Evolutionary conservation across 2,888 invertebrate species (phyloP), one percentile per base, ranked within the genome.

Genomic region (Disparrhopalites patrizii): DNA sequence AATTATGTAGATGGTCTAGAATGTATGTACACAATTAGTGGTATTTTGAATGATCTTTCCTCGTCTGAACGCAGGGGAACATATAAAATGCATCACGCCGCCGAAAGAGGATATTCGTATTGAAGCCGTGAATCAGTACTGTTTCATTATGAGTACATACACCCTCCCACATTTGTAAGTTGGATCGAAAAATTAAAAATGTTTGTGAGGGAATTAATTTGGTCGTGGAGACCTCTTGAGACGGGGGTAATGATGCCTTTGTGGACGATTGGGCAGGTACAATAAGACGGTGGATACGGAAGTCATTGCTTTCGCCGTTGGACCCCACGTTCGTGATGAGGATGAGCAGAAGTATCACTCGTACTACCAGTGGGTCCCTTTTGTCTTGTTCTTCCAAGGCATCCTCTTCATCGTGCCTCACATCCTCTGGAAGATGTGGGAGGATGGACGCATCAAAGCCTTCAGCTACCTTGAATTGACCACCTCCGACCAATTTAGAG

Each of bases 311-410:
- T 77, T 76, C 1, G 79, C 78, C 3, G 76, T 79, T 10, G 78
- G 78, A 15, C 74, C 75, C 0, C 76, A 76, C 58, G 40, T 57
- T 25, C 68, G 58, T 1, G 73, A 75, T 10, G 69, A 70, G 13
- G 76, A 76, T 40, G 73, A 77, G 40, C 68, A 70, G n/a, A 76
- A 71, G 4, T 75, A 75, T 51, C 93, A 93, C 78, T 70, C 72
- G 3, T 75, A 77, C 54, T 79, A 79, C 70, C 78, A 79, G 68
- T 79, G 79, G 79, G 78, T 79, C 20, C 78, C 78, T 13, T 78
- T 79, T 62, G 76, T 78, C 27, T 75, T 79, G 8, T 77, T 78
- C 68, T 71, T 78, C 25, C 78, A 78, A 69, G 78, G 76, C 2
- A 65, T 78, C 25, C 69, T 77, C 56, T 79, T 79, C 69, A 76